Evolutionary conservation across 1,140 invertebrate genomes (phyloP), one percentile per base, ranked within the genome.

Genomic region (Halesus radiatus): DNA sequence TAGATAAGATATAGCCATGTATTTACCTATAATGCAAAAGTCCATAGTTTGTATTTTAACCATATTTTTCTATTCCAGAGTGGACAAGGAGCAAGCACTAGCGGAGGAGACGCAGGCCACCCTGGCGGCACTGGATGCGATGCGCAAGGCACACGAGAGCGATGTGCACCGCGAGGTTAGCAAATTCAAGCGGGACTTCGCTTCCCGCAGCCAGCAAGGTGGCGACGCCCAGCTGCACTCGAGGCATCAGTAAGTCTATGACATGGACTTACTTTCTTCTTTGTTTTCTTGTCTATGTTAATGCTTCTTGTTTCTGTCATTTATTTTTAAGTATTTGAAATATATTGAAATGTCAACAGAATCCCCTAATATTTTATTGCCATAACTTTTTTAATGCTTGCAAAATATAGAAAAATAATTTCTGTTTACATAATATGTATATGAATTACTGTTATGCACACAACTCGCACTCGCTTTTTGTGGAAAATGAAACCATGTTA

Each of bases 91-190:
- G 85, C 95, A 96, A 83, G 96, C 95, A 4, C 86, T 97, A 32
- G 95, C 95, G 16, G 96, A 97, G 87, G 96, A 98, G 88, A 97
- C 96, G 6, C 95, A 96, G 87, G 94, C 94, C 4, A 95, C 94
- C 29, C 85, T 95, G 72, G 92, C 93, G 81, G 96, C 97, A 16
- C 88, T 98, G 74, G 97, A 98, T 87, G 96, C 96, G 3, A 97
- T 98, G 94, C 92, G 96, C 54, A 97, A 98, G 87, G 96, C 96
- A 1, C 97, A 98, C 87, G 95, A 98, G 88, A 95, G 94, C 81
- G 96, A 98, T 86, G 94, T 98, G 23, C 94, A 97, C 84, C 93
- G 94, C 66, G 95, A 98, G 89, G 94, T 97, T 15, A 91, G 94
- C 16, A 95, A 95, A 85, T 97, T 97, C 86, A 97, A 97, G 86